Evolutionary conservation across 2,797 vertebrate species (phyloP).

Genomic region (Onychomys leucogaster): DNA sequence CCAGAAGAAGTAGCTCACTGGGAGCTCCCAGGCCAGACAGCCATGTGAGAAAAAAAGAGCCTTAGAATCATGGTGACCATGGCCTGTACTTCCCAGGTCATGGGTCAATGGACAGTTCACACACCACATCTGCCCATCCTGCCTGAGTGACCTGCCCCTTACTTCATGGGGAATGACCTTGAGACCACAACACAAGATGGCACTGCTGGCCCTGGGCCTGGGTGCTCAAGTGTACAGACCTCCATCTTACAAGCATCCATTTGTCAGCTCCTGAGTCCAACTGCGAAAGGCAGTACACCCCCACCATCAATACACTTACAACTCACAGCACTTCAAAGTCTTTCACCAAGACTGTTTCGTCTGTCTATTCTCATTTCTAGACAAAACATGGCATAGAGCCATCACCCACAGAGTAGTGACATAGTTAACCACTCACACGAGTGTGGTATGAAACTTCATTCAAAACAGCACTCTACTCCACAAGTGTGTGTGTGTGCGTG

Average conservation of each 20-base stretch:
- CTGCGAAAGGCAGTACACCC: neutral
- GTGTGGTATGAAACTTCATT: neutral
- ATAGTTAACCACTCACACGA: accelerated
- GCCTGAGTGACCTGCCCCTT: neutral
- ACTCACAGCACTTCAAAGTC: neutral
- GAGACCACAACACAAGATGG: slow-evolving; percentile 3
- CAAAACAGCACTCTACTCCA: neutral
- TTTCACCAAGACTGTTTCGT: neutral
- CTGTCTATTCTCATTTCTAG: slow-evolving; percentile 31
- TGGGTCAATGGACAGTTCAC: neutral
- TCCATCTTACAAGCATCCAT: accelerated
- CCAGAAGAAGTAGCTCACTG: too few species aligned
- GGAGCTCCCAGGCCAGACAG: neutral
- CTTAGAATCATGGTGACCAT: neutral
- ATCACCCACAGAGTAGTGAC: neutral
- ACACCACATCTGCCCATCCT: neutral
- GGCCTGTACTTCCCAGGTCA: neutral
- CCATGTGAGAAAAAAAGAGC: neutral
- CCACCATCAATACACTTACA: neutral
- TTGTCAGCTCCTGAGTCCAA: neutral
- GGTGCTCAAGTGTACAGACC: neutral
- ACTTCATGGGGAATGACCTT: neutral
- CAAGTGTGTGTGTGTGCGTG: neutral
- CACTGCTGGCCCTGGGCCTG: neutral
- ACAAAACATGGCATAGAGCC: neutral